Base-by-base conservation (phyloP, 2,113 vertebrate species). In the Cryptotis parvus region DNA sequence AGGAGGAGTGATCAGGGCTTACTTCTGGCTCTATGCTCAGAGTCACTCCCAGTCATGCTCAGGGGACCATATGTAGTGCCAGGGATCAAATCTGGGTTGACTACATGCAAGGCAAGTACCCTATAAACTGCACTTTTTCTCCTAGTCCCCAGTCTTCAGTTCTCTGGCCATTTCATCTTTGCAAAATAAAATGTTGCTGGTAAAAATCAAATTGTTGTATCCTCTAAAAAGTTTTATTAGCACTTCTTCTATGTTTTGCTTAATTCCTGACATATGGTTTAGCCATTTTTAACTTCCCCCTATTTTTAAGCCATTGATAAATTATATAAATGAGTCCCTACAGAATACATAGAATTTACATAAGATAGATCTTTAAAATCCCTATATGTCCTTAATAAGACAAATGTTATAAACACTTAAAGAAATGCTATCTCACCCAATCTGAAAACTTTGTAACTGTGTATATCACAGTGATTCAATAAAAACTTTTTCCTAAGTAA, bases 351-450 rank as follows among this genome's bases (percentile, higher is more conserved):
- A 89, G n/a, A 94, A 78, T 85, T 61, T 65, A 8, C 26, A 66
- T 70, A 43, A n/a, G 43, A 66, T 66, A 72, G 41, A 29, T 91
- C 84, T 91, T 89, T 7, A 58, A 86, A 93, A 82, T 29, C n/a
- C 22, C 4, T 76, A 87, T 52, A 58, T 4, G 78, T 39, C 63
- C 84, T 90, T 69, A 92, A n/a, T n/a, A n/a, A 73, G 84, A 82
- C 58, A 82, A 58, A 41, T 45, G 43, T 45, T 11, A 45, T 45
- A 45, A 45, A 45, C 43, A 45, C 43, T 45, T 45, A 45, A 45
- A 45, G 43, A 45, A 45, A 45, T 45, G 43, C 43, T 45, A 45
- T 45, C 43, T 45, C 6, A 45, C 43, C 11, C 43, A 45, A 45
- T 45, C 11, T 45, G 43, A 45, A 45, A 45, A 45, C 43, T 45